These are phyloP conservation scores for Leucania comma DNA, from an alignment of 2,888 invertebrate genomes.

Conservation along the genomic window DNA sequence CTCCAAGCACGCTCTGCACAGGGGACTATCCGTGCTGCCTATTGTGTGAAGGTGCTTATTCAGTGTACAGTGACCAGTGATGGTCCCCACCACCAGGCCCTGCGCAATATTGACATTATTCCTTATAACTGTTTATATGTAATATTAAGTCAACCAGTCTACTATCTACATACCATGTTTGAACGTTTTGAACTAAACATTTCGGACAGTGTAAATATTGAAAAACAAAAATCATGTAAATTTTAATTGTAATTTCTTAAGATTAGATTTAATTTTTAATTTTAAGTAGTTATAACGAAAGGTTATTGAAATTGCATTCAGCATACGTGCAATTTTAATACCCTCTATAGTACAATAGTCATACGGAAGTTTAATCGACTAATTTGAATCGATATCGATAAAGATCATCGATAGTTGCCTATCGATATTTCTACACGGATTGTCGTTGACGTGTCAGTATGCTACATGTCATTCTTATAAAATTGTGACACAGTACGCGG, in stretches of 20 bases:
- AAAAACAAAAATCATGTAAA: slow-evolving; percentile 37
- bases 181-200: slow-evolving; percentile 17
- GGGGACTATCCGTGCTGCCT: too few relatives aligned
- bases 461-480: slow-evolving; percentile 14
- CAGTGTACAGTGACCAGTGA: too few relatives aligned
- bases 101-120: not conserved
- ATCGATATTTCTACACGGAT: slow-evolving; percentile 30
- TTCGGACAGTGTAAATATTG: slow-evolving; percentile 52
- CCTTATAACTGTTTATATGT: not conserved
- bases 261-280: slow-evolving; percentile 17
- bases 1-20: too few relatives aligned
- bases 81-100: too few relatives aligned
- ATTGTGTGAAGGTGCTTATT: too few relatives aligned
- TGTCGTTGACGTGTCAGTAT: slow-evolving; percentile 38
- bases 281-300: slow-evolving; percentile 9
- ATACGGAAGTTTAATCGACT: slow-evolving; percentile 30
- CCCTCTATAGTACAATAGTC: slow-evolving; percentile 55
- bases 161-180: slow-evolving; percentile 16
- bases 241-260: slow-evolving; percentile 23
- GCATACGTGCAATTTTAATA: slow-evolving; percentile 46
- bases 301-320: slow-evolving; percentile 14
- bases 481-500: not conserved
- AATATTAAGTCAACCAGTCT: slow-evolving; percentile 4
- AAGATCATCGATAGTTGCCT: not conserved
- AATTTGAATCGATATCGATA: slow-evolving; percentile 21